Conservation (phyloP, 2,888 invertebrate genomes). For the Gortyna flavago region DNA sequence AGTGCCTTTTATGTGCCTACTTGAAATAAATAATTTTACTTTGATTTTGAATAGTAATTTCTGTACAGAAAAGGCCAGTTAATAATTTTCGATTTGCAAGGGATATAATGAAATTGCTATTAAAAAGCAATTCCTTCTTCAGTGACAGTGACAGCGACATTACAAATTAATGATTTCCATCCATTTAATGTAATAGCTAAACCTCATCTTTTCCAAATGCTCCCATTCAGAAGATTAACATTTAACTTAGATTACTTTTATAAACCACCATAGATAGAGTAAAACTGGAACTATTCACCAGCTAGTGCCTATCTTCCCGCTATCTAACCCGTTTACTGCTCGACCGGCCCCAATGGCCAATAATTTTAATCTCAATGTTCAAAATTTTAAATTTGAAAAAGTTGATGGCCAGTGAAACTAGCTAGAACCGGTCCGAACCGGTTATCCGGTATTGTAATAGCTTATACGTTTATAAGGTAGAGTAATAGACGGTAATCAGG, state of each 20-base stretch:
- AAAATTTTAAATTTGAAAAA: constrained; percentile 64
- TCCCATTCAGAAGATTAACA: constrained; percentile 22
- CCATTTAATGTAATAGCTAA: background rate
- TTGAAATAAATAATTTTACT: background rate
- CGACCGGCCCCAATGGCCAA: constrained; percentile 63
- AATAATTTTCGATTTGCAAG: background rate
- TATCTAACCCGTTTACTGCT: constrained; percentile 54
- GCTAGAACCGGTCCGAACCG: constrained; percentile 60
- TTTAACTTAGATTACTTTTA: constrained; percentile 29
- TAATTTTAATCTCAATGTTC: constrained; percentile 69
- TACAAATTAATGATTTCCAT: background rate
- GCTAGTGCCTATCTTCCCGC: constrained; percentile 28
- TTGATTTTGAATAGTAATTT: background rate
- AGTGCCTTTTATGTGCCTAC: background rate
- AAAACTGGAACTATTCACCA: constrained; percentile 28
- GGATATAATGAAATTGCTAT: background rate
- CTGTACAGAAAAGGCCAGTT: background rate
- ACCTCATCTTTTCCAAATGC: background rate
- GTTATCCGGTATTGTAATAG: constrained; percentile 63
- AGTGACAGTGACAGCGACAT: background rate
- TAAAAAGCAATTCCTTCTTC: background rate
- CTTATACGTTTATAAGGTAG: constrained; percentile 57
- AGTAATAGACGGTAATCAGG: constrained; percentile 64
- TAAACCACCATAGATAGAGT: constrained; percentile 4
- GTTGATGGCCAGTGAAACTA: constrained; percentile 65